Evolutionary conservation across 2,797 vertebrate species (phyloP).

Genomic region (Neomorphus geoffroyi): DNA sequence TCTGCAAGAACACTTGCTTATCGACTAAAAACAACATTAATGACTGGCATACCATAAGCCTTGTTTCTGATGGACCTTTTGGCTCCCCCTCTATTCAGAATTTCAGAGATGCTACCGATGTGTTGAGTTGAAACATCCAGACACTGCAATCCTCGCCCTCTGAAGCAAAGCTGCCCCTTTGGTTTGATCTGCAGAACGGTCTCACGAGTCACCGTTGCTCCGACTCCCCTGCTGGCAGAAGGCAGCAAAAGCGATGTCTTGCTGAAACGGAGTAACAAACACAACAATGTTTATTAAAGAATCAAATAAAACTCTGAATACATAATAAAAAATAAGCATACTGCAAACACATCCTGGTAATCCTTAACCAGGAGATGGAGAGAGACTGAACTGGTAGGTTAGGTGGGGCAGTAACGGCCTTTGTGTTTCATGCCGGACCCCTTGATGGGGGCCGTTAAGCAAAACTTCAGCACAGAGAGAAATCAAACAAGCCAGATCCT

Average conservation of each 20-base stretch:
- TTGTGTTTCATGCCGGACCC: not conserved
- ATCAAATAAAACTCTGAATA: not conserved
- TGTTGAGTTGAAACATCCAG: not conserved
- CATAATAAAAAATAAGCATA: not conserved
- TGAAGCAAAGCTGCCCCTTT: not conserved
- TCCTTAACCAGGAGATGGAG: not conserved
- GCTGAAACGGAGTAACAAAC: not conserved
- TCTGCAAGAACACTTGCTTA: not conserved
- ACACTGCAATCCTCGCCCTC: not conserved
- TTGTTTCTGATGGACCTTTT: not conserved
- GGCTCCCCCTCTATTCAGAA: not conserved
- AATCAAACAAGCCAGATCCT: not conserved
- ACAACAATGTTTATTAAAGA: not conserved
- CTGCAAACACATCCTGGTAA: not conserved
- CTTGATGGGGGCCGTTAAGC: not conserved
- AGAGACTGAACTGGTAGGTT: not conserved
- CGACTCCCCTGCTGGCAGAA: not conserved
- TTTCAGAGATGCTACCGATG: not conserved
- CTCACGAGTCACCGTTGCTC: conserved; percentile 8
- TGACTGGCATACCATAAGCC: not conserved
- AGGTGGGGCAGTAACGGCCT: not conserved
- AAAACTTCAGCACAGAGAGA: not conserved
- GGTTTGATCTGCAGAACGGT: conserved; percentile 20
- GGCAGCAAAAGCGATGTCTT: not conserved
- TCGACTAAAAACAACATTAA: not conserved